Conservation (phyloP, 2,797 vertebrate species). For the Neosilurus hyrtlii region DNA sequence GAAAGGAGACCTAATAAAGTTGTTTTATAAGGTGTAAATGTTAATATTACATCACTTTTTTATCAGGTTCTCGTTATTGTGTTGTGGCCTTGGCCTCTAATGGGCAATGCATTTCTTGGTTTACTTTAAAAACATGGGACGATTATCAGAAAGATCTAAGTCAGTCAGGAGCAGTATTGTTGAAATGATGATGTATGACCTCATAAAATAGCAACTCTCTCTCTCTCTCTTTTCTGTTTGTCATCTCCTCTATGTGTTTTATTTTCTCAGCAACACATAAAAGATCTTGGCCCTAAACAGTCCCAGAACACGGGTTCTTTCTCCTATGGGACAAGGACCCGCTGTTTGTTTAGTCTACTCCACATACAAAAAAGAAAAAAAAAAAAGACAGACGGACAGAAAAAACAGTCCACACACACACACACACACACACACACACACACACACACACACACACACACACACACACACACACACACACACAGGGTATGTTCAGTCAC, state of each 20-base stretch:
- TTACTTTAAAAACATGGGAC: slow-evolving; percentile 18
- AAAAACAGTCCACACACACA: slow-evolving; percentile 29
- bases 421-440: slow-evolving; percentile 27
- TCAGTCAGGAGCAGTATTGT: slow-evolving; percentile 6
- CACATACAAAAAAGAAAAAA: slow-evolving; percentile 40
- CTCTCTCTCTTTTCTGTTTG: slow-evolving; percentile 21
- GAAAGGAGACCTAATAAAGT: slow-evolving; percentile 23
- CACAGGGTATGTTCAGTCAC: slow-evolving; percentile 6
- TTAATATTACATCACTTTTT: slow-evolving; percentile 37
- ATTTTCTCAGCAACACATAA: slow-evolving; percentile 49
- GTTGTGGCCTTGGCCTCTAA: not conserved
- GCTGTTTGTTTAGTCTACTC: slow-evolving; percentile 58
- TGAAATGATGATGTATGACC: slow-evolving; percentile 30
- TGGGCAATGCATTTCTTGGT: slow-evolving; percentile 10
- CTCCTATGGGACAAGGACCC: slow-evolving; percentile 50
- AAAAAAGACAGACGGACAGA: slow-evolving; percentile 28
- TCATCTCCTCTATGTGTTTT: slow-evolving; percentile 35
- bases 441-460: slow-evolving; percentile 35
- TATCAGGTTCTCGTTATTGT: slow-evolving; percentile 15
- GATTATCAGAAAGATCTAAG: slow-evolving; percentile 31
- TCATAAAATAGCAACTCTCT: slow-evolving; percentile 32
- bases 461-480: slow-evolving; percentile 17
- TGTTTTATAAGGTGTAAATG: slow-evolving; percentile 43
- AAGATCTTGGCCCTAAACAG: slow-evolving; percentile 48
- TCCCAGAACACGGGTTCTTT: slow-evolving; percentile 26